phyloP scores from a whole-genome alignment of 2,113 vertebrate species.

The Tragulus kanchil region DNA sequence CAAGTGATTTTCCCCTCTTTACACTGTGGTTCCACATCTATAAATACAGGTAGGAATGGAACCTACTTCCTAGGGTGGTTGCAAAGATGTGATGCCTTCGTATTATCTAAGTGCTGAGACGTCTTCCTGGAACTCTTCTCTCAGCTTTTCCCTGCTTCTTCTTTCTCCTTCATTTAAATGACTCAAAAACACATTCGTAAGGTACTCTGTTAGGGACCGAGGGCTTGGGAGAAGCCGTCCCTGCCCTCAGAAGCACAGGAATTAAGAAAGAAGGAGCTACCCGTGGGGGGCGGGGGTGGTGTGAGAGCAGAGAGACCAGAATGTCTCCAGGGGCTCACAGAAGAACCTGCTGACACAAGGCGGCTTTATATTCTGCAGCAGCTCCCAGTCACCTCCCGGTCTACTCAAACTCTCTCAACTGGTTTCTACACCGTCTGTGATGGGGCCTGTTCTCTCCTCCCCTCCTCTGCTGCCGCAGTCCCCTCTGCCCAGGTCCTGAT shows the following conservation, averaged over 20 bases:
- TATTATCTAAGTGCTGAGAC: not conserved
- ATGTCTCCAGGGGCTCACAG: not conserved
- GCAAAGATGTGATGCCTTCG: not conserved
- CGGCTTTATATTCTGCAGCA: not conserved
- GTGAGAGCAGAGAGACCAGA: not conserved
- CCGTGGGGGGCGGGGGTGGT: not conserved
- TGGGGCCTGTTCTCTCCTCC: too few relatives aligned
- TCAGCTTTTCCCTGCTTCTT: not conserved
- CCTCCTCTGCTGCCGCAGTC: not conserved
- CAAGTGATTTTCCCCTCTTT: not conserved
- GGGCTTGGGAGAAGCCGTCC: not conserved
- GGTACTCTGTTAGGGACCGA: not conserved
- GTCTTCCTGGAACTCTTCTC: not conserved
- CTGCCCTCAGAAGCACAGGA: accelerated
- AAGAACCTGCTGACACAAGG: not conserved
- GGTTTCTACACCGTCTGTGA: not conserved
- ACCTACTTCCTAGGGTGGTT: not conserved
- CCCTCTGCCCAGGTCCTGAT: not conserved
- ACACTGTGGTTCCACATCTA: not conserved
- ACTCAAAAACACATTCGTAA: not conserved
- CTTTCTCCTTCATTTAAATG: not conserved
- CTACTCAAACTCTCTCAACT: not conserved
- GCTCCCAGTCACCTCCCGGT: not conserved
- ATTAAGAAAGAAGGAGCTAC: not conserved
- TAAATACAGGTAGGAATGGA: not conserved